Base-by-base conservation (phyloP, 2,797 vertebrate genomes). In the Dicrostonyx torquatus region DNA sequence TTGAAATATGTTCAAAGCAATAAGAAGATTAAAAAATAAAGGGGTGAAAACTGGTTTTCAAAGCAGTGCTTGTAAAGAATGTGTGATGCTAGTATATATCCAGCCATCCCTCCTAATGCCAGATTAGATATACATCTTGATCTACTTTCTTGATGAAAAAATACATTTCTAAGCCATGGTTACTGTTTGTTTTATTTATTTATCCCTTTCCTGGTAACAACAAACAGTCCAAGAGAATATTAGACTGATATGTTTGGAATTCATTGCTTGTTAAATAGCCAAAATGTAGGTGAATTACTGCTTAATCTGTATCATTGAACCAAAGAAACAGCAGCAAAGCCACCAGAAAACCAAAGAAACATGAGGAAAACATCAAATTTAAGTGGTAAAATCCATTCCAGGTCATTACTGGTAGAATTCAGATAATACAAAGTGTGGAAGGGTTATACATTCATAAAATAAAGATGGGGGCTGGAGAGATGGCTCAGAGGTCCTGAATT, bases 181-280 rank as follows among this genome's bases (percentile, higher is more conserved):
- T 82, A 89, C 83, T 55, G 9, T 86, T 79, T 90, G 45, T 93
- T 96, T 94, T 22, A 76, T 92, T 94, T 22, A 76, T 92, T 95
- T 94, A 87, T 87, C 73, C 31, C 22, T 93, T 96, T 45, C 72
- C 18, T 72, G n/a, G 29, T 87, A 37, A 93, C 73, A 55, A 85
- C 84, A 48, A 85, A 62, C 66, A 85, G 34, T 78, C 29, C 55
- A 79, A 70, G 48, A 90, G 18, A 86, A n/a, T 83, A 60, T 88
- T 87, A 88, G 31, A 93, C 70, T 66, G 2, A 89, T 91, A 40
- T 31, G n/a, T 82, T 90, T 83, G 1, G 10, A 94, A 93, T 92
- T 64, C 15, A 72, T 90, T 96, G 13, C 64, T 64, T 94, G 20
- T 86, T 95, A 58, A 3, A 45, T 90, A 90, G 53, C 50, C 48